Conservation (phyloP, 2,888 invertebrate genomes). For the Steinernema hermaphroditum region DNA sequence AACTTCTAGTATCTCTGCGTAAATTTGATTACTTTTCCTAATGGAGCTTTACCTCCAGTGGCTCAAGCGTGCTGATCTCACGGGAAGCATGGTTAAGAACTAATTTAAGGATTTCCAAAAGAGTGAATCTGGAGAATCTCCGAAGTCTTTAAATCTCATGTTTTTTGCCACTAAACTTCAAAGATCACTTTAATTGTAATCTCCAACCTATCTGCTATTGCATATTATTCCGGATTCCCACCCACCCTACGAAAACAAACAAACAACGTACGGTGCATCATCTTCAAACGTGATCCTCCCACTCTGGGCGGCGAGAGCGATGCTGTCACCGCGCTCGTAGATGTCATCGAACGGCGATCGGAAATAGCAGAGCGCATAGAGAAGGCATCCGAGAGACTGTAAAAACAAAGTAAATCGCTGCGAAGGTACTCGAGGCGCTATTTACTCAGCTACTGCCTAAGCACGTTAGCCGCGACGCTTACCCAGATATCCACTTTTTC, state of each 20-base stretch:
- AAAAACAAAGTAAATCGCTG: conserved; percentile 34
- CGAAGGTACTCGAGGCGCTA: conserved; percentile 1
- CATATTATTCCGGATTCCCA: too few species aligned
- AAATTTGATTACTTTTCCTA: too few species aligned
- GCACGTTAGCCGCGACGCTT: conserved; percentile 49
- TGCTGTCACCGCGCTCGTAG: conserved; percentile 82
- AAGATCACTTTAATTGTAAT: too few species aligned
- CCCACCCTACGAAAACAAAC: neutral
- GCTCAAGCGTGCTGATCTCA: neutral
- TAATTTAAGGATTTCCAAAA: too few species aligned
- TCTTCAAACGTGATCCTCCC: conserved; percentile 47
- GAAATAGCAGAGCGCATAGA: conserved; percentile 83
- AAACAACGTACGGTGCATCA: conserved; percentile 40
- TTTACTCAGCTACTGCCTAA: neutral
- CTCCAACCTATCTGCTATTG: too few species aligned
- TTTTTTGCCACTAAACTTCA: too few species aligned
- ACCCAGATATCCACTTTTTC: conserved; percentile 87
- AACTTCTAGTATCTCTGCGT: too few species aligned
- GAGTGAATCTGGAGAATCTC: too few species aligned
- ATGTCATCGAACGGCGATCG: conserved; percentile 83
- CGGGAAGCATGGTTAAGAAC: neutral
- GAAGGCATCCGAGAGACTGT: conserved; percentile 81
- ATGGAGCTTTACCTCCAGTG: too few species aligned
- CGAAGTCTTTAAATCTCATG: too few species aligned
- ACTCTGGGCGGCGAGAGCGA: conserved; percentile 77